Base-by-base conservation (phyloP, 2,888 invertebrate genomes). In the Amiota communis region DNA sequence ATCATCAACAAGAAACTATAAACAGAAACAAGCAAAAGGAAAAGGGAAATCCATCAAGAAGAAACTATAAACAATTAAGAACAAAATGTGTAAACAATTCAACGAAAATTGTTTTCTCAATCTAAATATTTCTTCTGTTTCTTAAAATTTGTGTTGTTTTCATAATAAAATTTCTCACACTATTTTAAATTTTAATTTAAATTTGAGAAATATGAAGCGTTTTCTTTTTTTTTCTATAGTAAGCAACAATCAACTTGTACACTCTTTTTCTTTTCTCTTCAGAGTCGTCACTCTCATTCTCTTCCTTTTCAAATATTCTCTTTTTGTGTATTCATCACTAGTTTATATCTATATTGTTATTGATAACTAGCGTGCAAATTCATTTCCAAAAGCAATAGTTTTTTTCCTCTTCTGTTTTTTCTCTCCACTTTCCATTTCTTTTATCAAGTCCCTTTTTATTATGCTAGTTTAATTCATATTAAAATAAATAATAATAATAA, bases 401-500 rank as follows among this genome's bases (percentile, higher is more conserved):
- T 47, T n/a, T 46, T 47, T 46, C 3, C 59, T 15, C 11, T 15
- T 57, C 15, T 20, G 13, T 20, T 17, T 57, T 17, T n/a, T n/a
- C n/a, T 15, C 59, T 20, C 23, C 20, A 17, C 59, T 59, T 59
- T 20, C 59, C 15, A 57, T 3, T 64, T 65, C 12, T 17, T 48
- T 47, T 65, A 11, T n/a, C 3, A 65, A 65, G 17, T 49, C 17
- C 15, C n/a, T 65, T 17, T 65, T 65, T 48, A n/a, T 48, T 15
- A n/a, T 49, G 65, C 65, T 65, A 47, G 46, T 15, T 47, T 64
- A n/a, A 48, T 65, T 11, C 23, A 11, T 59, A 20, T 23, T 10
- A 20, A 20, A 20, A 13, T 36, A 63, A 63, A 46, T 48, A 17
- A 47, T 65, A 63, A 10, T 63, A 46, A 48, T 48, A 36, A 6